Evolutionary conservation across 2,888 invertebrate species (phyloP).

Genomic region (Monochamus alternatus): DNA sequence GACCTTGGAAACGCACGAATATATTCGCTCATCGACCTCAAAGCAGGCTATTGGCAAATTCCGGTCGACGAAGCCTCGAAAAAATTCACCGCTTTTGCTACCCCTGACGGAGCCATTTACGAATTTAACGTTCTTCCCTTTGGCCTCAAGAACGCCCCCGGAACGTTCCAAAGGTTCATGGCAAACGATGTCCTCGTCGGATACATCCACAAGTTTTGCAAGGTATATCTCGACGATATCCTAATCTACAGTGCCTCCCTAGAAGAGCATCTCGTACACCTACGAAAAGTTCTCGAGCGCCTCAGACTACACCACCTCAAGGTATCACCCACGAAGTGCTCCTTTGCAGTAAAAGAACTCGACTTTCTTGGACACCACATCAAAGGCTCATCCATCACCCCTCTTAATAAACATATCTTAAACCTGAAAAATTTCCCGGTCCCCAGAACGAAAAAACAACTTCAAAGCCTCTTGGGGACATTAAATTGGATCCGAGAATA

Average conservation of each 20-base stretch:
- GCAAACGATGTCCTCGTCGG: conserved; percentile 32
- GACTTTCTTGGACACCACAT: conserved; percentile 35
- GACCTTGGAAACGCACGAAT: conserved; percentile 34
- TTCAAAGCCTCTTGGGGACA: conserved; percentile 33
- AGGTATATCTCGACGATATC: conserved; percentile 61
- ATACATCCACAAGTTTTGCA: conserved; percentile 41
- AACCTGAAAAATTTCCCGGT: not conserved
- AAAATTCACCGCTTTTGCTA: conserved; percentile 41
- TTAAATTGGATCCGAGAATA: conserved; percentile 39
- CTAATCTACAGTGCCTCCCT: conserved; percentile 40
- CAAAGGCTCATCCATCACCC: not conserved
- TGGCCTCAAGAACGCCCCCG: conserved; percentile 41
- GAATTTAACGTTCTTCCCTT: conserved; percentile 33
- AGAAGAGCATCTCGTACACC: not conserved
- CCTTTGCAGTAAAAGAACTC: not conserved
- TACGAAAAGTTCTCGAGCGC: conserved; percentile 29
- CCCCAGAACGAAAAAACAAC: conserved; percentile 22
- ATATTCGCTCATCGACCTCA: conserved; percentile 40
- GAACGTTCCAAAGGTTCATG: conserved; percentile 42
- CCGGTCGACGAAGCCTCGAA: conserved; percentile 30
- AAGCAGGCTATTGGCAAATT: conserved; percentile 46
- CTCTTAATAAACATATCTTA: not conserved
- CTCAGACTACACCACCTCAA: conserved; percentile 25
- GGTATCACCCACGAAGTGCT: conserved; percentile 27
- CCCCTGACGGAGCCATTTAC: conserved; percentile 31